Conservation (phyloP, 2,113 vertebrate genomes). For the Cynoglossus semilaevis region DNA sequence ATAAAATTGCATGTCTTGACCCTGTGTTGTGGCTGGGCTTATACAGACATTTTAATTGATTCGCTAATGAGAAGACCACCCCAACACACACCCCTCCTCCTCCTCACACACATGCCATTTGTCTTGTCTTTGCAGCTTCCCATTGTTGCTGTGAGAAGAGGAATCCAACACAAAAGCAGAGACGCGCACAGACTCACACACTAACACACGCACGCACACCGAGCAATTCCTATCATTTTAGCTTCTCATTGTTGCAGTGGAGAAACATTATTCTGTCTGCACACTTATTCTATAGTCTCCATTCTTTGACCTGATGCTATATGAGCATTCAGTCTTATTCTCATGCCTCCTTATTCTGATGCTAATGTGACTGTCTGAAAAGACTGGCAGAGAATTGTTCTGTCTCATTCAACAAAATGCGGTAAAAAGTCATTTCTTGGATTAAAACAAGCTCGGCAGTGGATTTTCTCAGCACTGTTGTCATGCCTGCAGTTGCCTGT, state of each 20-base stretch:
- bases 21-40: constrained; percentile 15
- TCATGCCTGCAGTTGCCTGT: constrained; percentile 56
- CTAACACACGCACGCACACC: neutral
- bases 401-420: constrained; percentile 74
- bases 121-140: constrained; percentile 17
- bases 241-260: constrained; percentile 52
- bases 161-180: constrained; percentile 18
- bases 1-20: constrained; percentile 9
- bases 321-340: constrained; percentile 66
- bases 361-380: constrained; percentile 75
- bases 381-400: constrained; percentile 65
- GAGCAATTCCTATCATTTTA: constrained; percentile 45
- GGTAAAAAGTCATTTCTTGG: constrained; percentile 76
- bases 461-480: constrained; percentile 70
- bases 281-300: constrained; percentile 69
- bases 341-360: constrained; percentile 73
- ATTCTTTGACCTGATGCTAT: constrained; percentile 66
- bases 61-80: constrained; percentile 44
- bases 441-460: constrained; percentile 64
- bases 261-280: constrained; percentile 67
- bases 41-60: constrained; percentile 56
- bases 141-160: constrained; percentile 41
- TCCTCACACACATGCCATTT: constrained; percentile 19
- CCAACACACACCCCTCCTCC: neutral
- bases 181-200: constrained; percentile 15